Conservation (phyloP, 2,888 invertebrate species). For the Callinectes sapidus region DNA sequence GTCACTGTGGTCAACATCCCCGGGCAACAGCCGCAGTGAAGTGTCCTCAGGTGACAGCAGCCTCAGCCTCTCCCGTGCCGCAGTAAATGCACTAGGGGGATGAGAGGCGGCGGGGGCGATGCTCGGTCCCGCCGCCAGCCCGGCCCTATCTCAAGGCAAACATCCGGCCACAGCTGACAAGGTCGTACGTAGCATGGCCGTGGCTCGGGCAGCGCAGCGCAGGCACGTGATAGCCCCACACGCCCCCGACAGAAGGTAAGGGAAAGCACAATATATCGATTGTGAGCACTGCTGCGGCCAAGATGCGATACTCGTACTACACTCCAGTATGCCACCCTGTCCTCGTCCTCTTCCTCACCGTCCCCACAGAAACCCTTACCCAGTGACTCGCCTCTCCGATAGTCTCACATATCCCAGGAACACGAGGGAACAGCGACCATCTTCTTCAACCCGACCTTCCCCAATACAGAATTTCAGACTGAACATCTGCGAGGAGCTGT, state of each 20-base stretch:
- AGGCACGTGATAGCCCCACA: not conserved
- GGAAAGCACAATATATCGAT: slow-evolving; percentile 29
- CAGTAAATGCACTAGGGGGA: not conserved
- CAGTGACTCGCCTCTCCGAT: not conserved
- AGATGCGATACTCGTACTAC: not conserved
- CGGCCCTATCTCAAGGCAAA: not conserved
- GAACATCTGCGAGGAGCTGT: not conserved
- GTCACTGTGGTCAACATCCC: not conserved
- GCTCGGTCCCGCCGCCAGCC: not conserved
- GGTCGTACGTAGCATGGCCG: not conserved
- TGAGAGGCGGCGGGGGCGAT: not conserved
- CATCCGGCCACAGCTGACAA: not conserved
- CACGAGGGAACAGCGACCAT: not conserved
- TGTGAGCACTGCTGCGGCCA: not conserved
- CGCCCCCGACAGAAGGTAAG: not conserved
- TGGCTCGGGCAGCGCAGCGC: slow-evolving; percentile 14
- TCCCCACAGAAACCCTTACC: not conserved
- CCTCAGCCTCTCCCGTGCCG: not conserved
- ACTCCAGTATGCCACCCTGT: not conserved
- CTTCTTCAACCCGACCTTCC: not conserved
- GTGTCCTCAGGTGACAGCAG: not conserved
- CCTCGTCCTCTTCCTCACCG: not conserved
- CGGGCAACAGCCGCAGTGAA: not conserved
- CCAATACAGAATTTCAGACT: not conserved
- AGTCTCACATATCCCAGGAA: not conserved